Evolutionary conservation across 2,113 vertebrate species (phyloP), one percentile per base, ranked within the genome.

Genomic region (Nothoprocta perdicaria): DNA sequence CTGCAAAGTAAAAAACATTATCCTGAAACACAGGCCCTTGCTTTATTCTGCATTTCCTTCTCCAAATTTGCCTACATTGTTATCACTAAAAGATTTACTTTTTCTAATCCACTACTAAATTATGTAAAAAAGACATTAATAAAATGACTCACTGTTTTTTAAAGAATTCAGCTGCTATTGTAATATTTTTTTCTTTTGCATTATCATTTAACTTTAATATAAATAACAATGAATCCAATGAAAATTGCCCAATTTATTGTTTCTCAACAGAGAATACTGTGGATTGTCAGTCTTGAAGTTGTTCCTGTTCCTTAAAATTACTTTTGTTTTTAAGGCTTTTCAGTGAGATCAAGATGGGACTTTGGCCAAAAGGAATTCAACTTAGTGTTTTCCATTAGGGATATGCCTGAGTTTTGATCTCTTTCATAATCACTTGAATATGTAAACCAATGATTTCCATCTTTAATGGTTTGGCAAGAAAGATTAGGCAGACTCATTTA

Each of bases 371-470:
- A 91, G 24, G 63, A 89, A 65, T 89, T 84, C 76, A 76, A 80
- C 79, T 57, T 88, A 19, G 14, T 67, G 43, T 84, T 92, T 91
- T 84, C 79, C 87, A 60, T 89, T 67, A 80, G 29, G 52, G 60
- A 50, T 17, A 83, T 27, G 87, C 29, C 53, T 80, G 87, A 77
- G 38, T 87, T 94, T 87, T 91, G 60, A 85, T 92, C 63, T 89
- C 38, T 76, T 92, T 91, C 84, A 89, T 82, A 91, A 94, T 85
- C 40, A 58, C 18, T 95, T 74, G 75, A 91, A 80, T 87, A 92
- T 80, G 75, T 77, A 92, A 89, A 87, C 58, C 71, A 87, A 92
- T 71, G 48, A 83, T 87, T 96, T 94, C 82, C 63, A 62, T 89
- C 84, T 94, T 93, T 87, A 93, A 87, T 0, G 0, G 41, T 92